Base-by-base conservation (phyloP, 2,888 invertebrate species). In the Thymelicus sylvestris region DNA sequence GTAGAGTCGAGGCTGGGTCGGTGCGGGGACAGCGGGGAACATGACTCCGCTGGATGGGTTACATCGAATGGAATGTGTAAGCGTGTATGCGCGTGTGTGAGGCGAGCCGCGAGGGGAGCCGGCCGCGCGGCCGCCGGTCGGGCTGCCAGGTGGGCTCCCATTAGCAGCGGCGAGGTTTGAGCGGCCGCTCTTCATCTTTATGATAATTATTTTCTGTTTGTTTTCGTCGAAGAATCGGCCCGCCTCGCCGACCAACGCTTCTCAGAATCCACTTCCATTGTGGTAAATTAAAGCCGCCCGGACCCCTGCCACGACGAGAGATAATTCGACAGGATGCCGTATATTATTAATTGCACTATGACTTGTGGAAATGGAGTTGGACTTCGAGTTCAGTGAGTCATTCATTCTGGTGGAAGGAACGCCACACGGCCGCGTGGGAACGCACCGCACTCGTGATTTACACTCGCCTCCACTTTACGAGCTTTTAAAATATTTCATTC, bases 321-420 rank as follows among this genome's bases (percentile, higher is more conserved):
- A 92, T 93, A 93, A 93, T 93, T 93, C 93, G 92, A 93, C 93
- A 93, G 93, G 93, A 93, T 92, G 92, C 93, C 93, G 91, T 92
- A 92, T 92, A 93, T 93, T 93, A 93, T 93, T 93, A 93, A 93
- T 93, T 93, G 93, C 92, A 93, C 93, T 93, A 93, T 93, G 93
- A 93, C 93, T 93, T 93, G 93, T 93, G 91, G 93, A 93, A 93
- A 93, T 90, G 89, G 87, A 90, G 89, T n/a, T n/a, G n/a, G n/a
- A n/a, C 88, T 91, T 87, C 76, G 85, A 89, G 89, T 90, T 91
- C 90, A 92, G 92, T 93, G 92, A 93, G 91, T 93, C 93, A 93
- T 93, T 92, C 90, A 92, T 90, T 91, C 90, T 85, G 87, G 83
- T 78, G 83, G 86, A 83, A 79, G 83, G 83, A 84, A 82, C 83